Evolutionary conservation across 2,113 vertebrate genomes (phyloP).

Genomic region (Ellobius talpinus): DNA sequence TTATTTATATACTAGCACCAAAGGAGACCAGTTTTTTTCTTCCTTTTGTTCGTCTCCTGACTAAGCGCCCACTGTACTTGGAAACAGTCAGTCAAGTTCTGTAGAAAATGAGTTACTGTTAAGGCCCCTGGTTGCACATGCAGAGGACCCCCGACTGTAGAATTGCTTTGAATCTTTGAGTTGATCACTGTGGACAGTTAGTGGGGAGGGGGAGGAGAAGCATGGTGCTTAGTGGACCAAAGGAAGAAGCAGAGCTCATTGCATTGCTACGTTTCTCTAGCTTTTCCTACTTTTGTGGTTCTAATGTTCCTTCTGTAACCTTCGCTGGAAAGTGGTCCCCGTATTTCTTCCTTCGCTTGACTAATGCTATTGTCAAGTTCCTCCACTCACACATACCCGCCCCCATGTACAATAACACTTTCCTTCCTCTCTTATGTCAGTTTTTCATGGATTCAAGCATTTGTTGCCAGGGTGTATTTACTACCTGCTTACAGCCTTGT

Average conservation of each 20-base stretch:
- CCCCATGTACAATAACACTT: background rate
- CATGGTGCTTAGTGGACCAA: background rate
- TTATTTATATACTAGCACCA: background rate
- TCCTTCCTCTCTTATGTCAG: background rate
- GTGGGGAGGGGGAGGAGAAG: background rate
- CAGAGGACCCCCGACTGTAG: background rate
- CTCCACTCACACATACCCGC: background rate
- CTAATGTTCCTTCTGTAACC: background rate
- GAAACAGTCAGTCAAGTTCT: background rate
- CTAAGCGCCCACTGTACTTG: background rate
- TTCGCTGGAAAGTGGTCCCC: background rate
- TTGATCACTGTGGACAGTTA: background rate
- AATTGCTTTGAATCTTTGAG: background rate
- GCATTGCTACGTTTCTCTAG: background rate
- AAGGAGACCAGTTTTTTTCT: background rate
- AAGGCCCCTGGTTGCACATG: background rate
- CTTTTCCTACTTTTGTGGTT: background rate
- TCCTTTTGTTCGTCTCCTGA: background rate
- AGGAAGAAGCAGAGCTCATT: background rate
- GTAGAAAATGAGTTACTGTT: conserved; percentile 15
- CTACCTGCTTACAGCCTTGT: background rate
- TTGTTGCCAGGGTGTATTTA: conserved; percentile 44
- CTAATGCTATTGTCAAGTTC: background rate
- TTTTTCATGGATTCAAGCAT: conserved; percentile 48
- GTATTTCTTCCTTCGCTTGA: background rate